phyloP scores from a whole-genome alignment of 2,888 invertebrate genomes.

The Mythimna lalbum region DNA sequence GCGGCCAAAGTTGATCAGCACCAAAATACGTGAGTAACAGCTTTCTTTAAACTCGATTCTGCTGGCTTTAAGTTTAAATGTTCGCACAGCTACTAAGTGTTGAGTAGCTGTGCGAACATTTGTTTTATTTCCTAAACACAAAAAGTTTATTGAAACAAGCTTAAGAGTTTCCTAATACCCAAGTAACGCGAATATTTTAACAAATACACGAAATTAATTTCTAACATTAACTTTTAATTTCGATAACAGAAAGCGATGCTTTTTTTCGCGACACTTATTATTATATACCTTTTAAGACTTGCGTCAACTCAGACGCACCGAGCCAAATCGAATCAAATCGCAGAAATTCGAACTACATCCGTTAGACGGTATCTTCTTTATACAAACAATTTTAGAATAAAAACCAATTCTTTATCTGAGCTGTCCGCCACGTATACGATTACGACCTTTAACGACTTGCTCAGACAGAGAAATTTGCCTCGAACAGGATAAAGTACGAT shows the following conservation, averaged over 20 bases:
- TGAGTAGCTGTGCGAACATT: neutral
- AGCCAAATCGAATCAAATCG: too few species aligned
- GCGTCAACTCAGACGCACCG: too few species aligned
- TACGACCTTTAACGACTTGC: too few species aligned
- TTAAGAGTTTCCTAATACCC: neutral
- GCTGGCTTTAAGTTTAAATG: neutral
- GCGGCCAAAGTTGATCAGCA: constrained; percentile 46
- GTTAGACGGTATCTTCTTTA: too few species aligned
- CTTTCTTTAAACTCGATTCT: constrained; percentile 53
- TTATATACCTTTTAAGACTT: neutral
- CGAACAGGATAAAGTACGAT: too few species aligned
- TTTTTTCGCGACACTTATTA: neutral
- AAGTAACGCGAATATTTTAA: neutral
- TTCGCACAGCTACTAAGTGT: too few species aligned
- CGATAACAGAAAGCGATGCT: neutral
- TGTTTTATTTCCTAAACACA: neutral
- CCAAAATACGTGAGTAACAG: constrained; percentile 76
- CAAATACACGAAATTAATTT: neutral
- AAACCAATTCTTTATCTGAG: too few species aligned
- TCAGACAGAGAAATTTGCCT: too few species aligned
- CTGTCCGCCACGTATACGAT: too few species aligned
- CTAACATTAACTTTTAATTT: neutral
- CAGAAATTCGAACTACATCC: too few species aligned
- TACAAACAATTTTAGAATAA: too few species aligned
- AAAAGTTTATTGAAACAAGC: neutral